A percentile compares a stretch with the other conserved stretches of the same genome.
These are phyloP conservation scores for Oncorhynchus mykiss DNA, from an alignment of 2,113 vertebrate species.

Conservation along the genomic window DNA sequence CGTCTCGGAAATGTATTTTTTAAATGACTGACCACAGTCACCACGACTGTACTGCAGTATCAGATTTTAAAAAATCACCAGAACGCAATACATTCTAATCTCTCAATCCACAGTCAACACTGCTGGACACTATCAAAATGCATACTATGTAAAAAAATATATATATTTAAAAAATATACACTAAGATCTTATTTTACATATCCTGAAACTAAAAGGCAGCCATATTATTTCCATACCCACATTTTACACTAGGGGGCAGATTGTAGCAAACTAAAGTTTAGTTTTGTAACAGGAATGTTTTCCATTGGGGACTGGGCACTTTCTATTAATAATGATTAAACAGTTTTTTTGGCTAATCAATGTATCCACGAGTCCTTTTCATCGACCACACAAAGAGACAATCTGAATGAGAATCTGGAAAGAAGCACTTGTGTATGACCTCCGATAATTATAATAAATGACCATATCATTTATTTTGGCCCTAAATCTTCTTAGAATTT, in stretches of 20 bases:
- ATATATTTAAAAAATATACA: not conserved
- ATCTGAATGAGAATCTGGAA: no score
- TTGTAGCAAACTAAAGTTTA: no score
- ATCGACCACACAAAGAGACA: no score
- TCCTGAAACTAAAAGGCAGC: no score
- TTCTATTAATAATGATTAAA: not conserved
- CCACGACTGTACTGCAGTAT: no score
- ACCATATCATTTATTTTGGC: not conserved
- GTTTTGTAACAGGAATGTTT: no score
- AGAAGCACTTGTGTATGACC: no score
- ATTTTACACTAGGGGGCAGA: no score
- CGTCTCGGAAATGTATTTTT: conserved; percentile 24
- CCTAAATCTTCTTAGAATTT: not conserved
- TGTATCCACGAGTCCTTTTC: no score
- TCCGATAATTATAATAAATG: no score
- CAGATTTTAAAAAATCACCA: not conserved
- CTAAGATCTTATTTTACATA: not conserved
- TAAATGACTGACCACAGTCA: conserved; percentile 18
- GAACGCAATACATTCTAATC: not conserved
- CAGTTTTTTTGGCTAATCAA: not conserved
- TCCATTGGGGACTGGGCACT: conserved; percentile 22
- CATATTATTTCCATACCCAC: no score
- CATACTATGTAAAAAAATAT: not conserved
- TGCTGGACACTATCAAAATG: not conserved
- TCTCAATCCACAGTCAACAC: no score